Evolutionary conservation across 2,113 vertebrate species (phyloP).

Genomic region (Lampris megalopsis): DNA sequence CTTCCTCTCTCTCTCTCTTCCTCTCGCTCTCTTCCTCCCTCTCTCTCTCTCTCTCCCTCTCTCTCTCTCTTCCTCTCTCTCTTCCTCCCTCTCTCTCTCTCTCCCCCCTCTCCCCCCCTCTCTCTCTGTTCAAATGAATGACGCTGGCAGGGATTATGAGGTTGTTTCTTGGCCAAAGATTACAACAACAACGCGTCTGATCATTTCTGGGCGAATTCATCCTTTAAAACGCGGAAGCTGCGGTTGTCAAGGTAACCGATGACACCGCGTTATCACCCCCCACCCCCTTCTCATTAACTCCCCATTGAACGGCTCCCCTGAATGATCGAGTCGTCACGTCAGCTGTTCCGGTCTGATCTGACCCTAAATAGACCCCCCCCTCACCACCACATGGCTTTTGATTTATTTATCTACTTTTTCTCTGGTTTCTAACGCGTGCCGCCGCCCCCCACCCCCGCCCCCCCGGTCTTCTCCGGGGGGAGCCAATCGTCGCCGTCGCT

Average conservation of each 20-base stretch:
- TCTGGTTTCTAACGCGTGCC: not conserved
- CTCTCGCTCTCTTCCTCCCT: no score
- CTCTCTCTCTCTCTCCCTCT: no score
- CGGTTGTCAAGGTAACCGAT: conserved; percentile 79
- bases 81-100: no score
- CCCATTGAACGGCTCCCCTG: conserved; percentile 44
- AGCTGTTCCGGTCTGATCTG: not conserved
- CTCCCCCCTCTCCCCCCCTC: no score
- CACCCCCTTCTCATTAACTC: conserved; percentile 60
- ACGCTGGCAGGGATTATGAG: conserved; percentile 39
- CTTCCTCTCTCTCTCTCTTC: no score
- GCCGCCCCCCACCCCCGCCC: not conserved
- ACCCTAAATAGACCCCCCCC: not conserved
- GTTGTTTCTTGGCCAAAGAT: conserved; percentile 30
- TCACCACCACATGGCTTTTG: not conserved
- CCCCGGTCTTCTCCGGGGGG: not conserved
- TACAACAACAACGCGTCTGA: conserved; percentile 55
- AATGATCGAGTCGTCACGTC: not conserved
- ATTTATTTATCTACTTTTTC: no score
- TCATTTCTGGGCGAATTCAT: conserved; percentile 67
- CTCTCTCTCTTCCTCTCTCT: no score
- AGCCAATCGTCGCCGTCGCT: conserved; percentile 46
- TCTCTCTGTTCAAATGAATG: conserved; percentile 50
- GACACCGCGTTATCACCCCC: conserved; percentile 73
- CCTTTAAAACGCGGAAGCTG: conserved; percentile 70